A percentile compares a stretch with the other conserved stretches of the same genome.
Conservation (phyloP, 2,888 invertebrate species). For the Cheilosia urbana region DNA sequence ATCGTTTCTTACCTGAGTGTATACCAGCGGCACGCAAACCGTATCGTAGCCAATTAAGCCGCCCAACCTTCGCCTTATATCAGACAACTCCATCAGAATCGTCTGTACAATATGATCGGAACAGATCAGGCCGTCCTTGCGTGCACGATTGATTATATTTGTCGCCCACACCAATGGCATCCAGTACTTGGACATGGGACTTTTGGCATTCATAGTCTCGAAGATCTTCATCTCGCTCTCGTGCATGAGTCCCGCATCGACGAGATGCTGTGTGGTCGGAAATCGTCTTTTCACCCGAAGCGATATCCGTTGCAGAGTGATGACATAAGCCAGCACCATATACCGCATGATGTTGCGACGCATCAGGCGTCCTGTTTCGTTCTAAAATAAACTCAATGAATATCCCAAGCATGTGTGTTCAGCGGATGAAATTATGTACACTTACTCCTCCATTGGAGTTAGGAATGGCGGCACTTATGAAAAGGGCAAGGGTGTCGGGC, state of each 20-base stretch:
- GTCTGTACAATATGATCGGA: constrained; percentile 97
- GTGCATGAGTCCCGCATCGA: constrained; percentile 95
- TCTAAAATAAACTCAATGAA: constrained; percentile 84
- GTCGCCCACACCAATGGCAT: constrained; percentile 97
- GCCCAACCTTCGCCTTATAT: constrained; percentile 92
- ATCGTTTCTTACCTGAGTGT: constrained; percentile 90
- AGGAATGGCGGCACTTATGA: constrained; percentile 95
- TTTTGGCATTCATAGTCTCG: constrained; percentile 94
- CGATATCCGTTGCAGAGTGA: constrained; percentile 94
- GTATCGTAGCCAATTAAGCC: constrained; percentile 95
- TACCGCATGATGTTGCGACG: constrained; percentile 95
- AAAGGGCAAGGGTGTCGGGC: constrained; percentile 96
- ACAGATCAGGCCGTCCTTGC: constrained; percentile 92
- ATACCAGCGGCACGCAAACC: constrained; percentile 95
- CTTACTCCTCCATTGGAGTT: constrained; percentile 86
- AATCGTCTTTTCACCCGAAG: constrained; percentile 94
- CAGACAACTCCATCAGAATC: constrained; percentile 93
- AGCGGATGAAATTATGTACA: constrained; percentile 49
- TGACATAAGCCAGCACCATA: constrained; percentile 94
- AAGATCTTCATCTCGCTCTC: constrained; percentile 96
- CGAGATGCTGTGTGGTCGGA: constrained; percentile 95
- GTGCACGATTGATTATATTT: constrained; percentile 94
- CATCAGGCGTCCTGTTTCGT: constrained; percentile 94
- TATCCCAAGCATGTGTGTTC: not conserved
- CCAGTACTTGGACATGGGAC: constrained; percentile 96